Percentiles rank a stretch among this genome's conserved stretches.
Conservation (phyloP, 2,888 invertebrate genomes). For the Gari tellinella region DNA sequence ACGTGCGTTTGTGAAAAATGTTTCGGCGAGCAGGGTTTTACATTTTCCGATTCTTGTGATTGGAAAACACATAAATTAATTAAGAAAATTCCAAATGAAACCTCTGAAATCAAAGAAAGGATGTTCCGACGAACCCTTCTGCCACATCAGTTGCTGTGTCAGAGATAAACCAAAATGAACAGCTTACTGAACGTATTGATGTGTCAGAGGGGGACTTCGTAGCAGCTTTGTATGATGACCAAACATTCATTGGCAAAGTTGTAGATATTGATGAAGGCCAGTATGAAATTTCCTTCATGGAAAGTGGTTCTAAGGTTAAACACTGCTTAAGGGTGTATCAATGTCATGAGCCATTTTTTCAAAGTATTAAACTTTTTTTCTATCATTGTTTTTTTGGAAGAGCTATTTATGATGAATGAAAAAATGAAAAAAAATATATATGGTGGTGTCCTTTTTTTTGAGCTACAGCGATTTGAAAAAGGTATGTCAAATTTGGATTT, state of each 20-base stretch:
- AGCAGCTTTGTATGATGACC: conserved; percentile 6
- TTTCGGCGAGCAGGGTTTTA: conserved; percentile 18
- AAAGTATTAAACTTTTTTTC: no score
- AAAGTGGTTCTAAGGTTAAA: conserved; percentile 4
- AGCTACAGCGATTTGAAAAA: no score
- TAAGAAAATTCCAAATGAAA: not conserved
- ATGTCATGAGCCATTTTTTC: no score
- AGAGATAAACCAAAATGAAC: not conserved
- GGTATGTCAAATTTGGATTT: no score
- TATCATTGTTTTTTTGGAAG: no score
- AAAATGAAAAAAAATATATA: no score
- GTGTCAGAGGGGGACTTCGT: conserved; percentile 9
- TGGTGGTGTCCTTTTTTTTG: no score
- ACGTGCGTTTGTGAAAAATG: conserved; percentile 27
- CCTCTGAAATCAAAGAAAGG: not conserved
- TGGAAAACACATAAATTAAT: conserved; percentile 2
- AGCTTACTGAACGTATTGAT: not conserved
- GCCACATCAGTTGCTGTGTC: not conserved
- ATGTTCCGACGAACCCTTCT: not conserved
- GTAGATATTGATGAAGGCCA: conserved; percentile 2
- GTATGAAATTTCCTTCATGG: not conserved
- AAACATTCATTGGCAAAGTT: not conserved
- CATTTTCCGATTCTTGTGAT: conserved; percentile 20
- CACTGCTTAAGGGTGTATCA: no score
- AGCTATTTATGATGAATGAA: no score